phyloP scores from a whole-genome alignment of 2,888 invertebrate genomes.

The Taphrorychus bicolor region DNA sequence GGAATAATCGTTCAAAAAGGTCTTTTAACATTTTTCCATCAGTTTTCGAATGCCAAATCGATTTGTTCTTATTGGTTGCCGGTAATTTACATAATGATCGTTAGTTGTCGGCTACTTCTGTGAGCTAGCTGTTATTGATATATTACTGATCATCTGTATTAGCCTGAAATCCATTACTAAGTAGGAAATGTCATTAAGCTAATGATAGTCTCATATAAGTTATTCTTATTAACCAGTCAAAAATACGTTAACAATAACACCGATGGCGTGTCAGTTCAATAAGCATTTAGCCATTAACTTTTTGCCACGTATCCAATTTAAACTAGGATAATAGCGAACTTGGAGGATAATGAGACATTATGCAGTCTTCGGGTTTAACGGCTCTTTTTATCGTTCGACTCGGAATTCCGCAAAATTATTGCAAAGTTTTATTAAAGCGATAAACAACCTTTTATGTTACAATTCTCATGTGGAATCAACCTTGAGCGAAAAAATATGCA shows the following conservation, averaged over 20 bases:
- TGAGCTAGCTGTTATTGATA: background rate
- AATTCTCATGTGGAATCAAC: conserved; percentile 23
- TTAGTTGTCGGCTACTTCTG: background rate
- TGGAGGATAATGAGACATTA: conserved; percentile 17
- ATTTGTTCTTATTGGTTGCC: background rate
- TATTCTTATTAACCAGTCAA: no score
- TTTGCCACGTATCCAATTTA: background rate
- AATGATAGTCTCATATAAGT: conserved; percentile 17
- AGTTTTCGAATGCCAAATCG: background rate
- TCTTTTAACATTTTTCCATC: background rate
- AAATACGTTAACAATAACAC: no score
- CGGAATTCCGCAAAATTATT: conserved; percentile 18
- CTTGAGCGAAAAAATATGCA: conserved; percentile 21
- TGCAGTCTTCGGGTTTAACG: conserved; percentile 23
- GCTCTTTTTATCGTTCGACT: conserved; percentile 18
- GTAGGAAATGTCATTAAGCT: conserved; percentile 11
- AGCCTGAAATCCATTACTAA: conserved; percentile 12
- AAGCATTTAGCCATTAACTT: background rate
- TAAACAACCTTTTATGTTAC: conserved; percentile 27
- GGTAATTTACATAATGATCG: background rate
- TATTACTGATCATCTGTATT: conserved; percentile 8
- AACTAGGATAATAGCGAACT: conserved; percentile 9
- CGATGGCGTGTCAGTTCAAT: no score
- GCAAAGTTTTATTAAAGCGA: conserved; percentile 18
- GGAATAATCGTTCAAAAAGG: conserved; percentile 4